A percentile compares a stretch with the other conserved stretches of the same genome.
Evolutionary conservation across 2,113 vertebrate genomes (phyloP).

Genomic region (Bufo bufo): DNA sequence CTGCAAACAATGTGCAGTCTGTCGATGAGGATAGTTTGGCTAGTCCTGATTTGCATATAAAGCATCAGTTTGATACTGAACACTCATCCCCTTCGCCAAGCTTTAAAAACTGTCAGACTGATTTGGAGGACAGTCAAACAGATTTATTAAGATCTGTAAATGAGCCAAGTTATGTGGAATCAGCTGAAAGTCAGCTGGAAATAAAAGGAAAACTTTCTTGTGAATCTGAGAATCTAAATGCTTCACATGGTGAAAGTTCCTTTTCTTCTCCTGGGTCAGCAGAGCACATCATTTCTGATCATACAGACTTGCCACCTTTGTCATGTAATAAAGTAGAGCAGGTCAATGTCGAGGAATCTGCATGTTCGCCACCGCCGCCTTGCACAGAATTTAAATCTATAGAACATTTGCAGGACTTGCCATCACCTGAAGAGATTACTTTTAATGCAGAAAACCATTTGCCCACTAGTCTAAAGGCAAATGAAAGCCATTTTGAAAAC

Average conservation of each 20-base stretch:
- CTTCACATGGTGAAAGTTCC: neutral
- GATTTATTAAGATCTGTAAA: neutral
- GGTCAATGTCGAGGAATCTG: neutral
- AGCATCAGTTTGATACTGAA: neutral
- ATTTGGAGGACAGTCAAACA: conserved; percentile 52
- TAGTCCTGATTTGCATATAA: neutral
- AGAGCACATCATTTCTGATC: conserved; percentile 7
- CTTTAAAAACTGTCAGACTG: conserved; percentile 66
- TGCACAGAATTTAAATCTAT: neutral
- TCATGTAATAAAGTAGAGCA: neutral
- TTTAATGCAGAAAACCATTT: neutral
- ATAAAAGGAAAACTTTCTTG: neutral
- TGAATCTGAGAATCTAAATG: neutral
- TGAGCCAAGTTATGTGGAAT: neutral
- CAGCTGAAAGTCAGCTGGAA: neutral
- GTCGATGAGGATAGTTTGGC: neutral
- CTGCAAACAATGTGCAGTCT: neutral
- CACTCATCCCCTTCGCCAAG: conserved; percentile 38
- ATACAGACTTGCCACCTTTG: neutral
- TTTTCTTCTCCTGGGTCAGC: neutral
- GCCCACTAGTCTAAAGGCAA: neutral
- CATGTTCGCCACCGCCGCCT: neutral
- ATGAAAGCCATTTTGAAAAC: neutral
- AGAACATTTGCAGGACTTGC: neutral
- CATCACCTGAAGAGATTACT: neutral